These are phyloP conservation scores for Ditula angustiorana DNA, from an alignment of 2,888 invertebrate species.

Conservation along the genomic window DNA sequence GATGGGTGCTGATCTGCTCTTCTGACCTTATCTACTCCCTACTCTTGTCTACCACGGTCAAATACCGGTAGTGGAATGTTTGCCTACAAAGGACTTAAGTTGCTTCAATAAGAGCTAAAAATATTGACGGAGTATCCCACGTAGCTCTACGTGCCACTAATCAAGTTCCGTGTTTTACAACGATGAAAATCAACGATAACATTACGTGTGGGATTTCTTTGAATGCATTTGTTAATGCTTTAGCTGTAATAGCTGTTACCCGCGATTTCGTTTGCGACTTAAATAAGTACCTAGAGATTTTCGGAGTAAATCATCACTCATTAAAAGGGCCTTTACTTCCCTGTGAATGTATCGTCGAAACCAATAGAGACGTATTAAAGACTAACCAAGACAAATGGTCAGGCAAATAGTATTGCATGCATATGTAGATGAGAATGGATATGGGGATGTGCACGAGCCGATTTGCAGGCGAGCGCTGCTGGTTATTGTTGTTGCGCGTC, in stretches of 20 bases:
- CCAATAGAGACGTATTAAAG: no score
- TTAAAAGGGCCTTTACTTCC: no score
- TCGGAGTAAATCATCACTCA: background rate
- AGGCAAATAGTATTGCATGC: background rate
- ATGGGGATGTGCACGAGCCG: slow-evolving; percentile 45
- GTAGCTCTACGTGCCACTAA: slow-evolving; percentile 28
- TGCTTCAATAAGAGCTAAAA: background rate
- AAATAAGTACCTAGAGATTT: background rate
- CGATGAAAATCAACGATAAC: slow-evolving; percentile 26
- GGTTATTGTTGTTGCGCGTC: slow-evolving; percentile 61
- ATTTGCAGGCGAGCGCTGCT: slow-evolving; percentile 41
- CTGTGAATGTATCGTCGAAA: background rate
- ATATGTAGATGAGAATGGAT: slow-evolving; percentile 27
- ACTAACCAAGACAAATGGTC: no score
- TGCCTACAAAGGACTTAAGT: background rate
- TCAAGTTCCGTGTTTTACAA: slow-evolving; percentile 31
- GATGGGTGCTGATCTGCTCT: no score
- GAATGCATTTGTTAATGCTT: slow-evolving; percentile 35
- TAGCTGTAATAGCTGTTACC: slow-evolving; percentile 32
- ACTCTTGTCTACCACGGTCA: no score
- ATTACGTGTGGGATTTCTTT: slow-evolving; percentile 35
- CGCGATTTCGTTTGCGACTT: background rate
- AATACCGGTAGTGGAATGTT: no score
- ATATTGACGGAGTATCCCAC: slow-evolving; percentile 10
- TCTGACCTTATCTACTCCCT: no score